Base-by-base conservation (phyloP, 2,888 invertebrate species). In the Drosophila prostipennis region DNA sequence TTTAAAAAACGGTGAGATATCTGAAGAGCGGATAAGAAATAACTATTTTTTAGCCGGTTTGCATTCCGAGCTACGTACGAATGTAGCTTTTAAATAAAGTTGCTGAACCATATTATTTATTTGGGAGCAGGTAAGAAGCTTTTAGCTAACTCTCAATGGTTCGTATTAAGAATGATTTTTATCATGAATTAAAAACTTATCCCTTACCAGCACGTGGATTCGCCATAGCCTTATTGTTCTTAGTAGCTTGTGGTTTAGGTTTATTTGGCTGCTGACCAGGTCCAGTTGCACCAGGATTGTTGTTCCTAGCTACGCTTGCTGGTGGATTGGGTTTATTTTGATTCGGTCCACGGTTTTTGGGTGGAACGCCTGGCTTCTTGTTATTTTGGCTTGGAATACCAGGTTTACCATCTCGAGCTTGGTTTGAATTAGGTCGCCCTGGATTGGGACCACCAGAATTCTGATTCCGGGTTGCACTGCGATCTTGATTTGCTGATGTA, bases 191-290 rank as follows among this genome's bases (percentile, higher is more conserved):
- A 34, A 11, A 3, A 26, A 7, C 34, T 7, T 34, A 7, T 10
- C 14, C 14, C 65, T 64, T 65, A 65, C 65, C 65, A 29, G 54
- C 46, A 16, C 45, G 36, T 26, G 49, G 14, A 2, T 19, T 64
- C 2, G 23, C 29, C 58, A 3, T 29, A 16, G 36, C n/a, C 19
- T 2, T 23, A 16, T 39, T 65, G n/a, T 46, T 32, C 39, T 4
- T 46, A 10, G 43, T 6, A 2, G 60, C 14, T n/a, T 14, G 11
- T 14, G 29, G 46, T 46, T 36, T 60, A 4, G n/a, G 26, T n/a
- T 45, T 45, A 14, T 0, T 45, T 10, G 8, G 2, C 45, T 26
- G 26, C 29, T 46, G 46, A 16, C 29, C 46, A 32, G 16, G 16
- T 19, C n/a, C 45, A 2, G n/a, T 1, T 45, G 57, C 14, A 23